Evolutionary conservation across 2,113 vertebrate species (phyloP).

Genomic region (Mastomys natalensis): DNA sequence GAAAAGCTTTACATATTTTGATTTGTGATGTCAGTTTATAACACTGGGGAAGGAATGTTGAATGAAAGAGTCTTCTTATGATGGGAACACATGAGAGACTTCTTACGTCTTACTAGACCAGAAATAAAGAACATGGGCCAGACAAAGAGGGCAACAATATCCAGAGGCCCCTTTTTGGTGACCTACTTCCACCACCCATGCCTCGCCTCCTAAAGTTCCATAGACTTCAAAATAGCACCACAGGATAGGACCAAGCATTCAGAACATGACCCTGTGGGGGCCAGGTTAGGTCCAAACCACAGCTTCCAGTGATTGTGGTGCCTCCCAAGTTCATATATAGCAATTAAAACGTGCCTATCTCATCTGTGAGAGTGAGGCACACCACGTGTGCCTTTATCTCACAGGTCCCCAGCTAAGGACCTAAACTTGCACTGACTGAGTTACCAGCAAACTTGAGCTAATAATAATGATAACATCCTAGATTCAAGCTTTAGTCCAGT

Average conservation of each 20-base stretch:
- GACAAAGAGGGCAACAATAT: background rate
- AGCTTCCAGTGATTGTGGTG: background rate
- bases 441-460: background rate
- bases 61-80: background rate
- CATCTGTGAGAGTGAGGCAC: background rate
- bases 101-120: background rate
- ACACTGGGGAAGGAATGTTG: background rate
- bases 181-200: background rate
- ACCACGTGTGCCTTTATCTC: background rate
- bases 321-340: background rate
- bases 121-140: background rate
- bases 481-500: background rate
- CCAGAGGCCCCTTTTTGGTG: background rate
- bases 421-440: background rate
- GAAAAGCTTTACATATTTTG: no score
- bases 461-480: background rate
- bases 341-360: no score
- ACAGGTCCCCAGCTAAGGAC: background rate
- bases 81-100: background rate
- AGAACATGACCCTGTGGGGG: background rate
- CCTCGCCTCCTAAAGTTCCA: background rate
- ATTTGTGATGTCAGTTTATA: background rate
- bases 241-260: background rate
- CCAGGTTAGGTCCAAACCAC: background rate
- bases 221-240: background rate